phyloP scores from a whole-genome alignment of 2,797 vertebrate genomes.

The Semaprochilodus insignis region DNA sequence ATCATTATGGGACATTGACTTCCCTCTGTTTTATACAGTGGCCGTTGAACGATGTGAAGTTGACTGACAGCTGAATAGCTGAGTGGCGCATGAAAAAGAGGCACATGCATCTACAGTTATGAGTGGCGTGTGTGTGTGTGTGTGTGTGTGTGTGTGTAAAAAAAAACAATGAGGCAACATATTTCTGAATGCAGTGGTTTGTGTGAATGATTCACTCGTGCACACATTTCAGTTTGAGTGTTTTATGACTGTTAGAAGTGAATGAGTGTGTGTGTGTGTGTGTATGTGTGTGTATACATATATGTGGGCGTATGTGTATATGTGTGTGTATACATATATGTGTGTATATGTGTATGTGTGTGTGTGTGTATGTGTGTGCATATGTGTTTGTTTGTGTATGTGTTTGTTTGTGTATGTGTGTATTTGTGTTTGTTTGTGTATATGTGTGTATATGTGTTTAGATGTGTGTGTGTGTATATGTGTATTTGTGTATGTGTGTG shows the following conservation, averaged over 20 bases:
- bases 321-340: too few species aligned
- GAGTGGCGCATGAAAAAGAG: constrained; percentile 12
- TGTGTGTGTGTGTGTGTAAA: constrained; percentile 10
- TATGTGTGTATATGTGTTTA: too few species aligned
- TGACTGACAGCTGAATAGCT: constrained; percentile 53
- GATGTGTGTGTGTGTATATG: constrained; percentile 14
- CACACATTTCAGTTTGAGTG: background rate
- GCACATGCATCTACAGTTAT: constrained; percentile 8
- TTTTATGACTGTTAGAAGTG: background rate
- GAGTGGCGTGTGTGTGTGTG: background rate
- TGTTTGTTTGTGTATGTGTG: too few species aligned
- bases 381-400: too few species aligned
- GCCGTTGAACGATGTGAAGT: constrained; percentile 38
- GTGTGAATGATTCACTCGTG: background rate
- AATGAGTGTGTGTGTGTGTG: too few species aligned
- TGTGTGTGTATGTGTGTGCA: too few species aligned
- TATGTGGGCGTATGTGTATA: too few species aligned
- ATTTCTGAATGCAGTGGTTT: too few species aligned
- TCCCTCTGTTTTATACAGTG: constrained; percentile 4
- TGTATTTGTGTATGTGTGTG: constrained; percentile 26
- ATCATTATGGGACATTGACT: constrained; percentile 15
- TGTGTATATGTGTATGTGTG: too few species aligned
- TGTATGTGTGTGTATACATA: too few species aligned
- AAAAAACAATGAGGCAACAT: constrained; percentile 4
- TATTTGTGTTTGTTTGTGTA: too few species aligned